Evolutionary conservation across 1,140 invertebrate species (phyloP).

Genomic region (Gryon sp.): DNA sequence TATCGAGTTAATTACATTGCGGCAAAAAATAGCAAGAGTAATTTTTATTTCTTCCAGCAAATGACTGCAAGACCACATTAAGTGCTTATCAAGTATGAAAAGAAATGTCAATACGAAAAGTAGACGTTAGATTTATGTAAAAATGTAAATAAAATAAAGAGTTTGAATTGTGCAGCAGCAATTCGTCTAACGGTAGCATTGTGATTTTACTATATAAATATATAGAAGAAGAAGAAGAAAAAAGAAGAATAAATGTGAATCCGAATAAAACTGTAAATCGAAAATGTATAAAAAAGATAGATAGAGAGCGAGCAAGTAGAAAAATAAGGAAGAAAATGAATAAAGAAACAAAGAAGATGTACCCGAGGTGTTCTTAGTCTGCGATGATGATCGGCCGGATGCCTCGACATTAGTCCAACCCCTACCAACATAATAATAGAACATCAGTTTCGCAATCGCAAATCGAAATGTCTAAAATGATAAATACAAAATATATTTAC

Average conservation of each 20-base stretch:
- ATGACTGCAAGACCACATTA: slow-evolving; percentile 32
- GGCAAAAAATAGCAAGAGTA: too few relatives aligned
- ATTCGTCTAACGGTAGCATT: slow-evolving; percentile 34
- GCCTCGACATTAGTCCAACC: slow-evolving; percentile 75
- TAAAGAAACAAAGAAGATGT: slow-evolving; percentile 73
- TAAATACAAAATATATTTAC: too few relatives aligned
- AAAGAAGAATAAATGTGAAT: slow-evolving; percentile 36
- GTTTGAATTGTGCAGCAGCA: slow-evolving; percentile 46
- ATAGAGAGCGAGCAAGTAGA: slow-evolving; percentile 47
- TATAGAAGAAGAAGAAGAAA: slow-evolving; percentile 22
- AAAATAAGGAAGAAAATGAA: slow-evolving; percentile 54
- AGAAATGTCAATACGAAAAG: slow-evolving; percentile 3
- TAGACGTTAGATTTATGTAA: slow-evolving; percentile 27
- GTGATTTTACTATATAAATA: slow-evolving; percentile 39
- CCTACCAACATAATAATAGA: slow-evolving; percentile 78
- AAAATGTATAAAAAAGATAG: slow-evolving; percentile 49
- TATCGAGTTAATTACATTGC: neutral
- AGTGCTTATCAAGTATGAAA: slow-evolving; percentile 46
- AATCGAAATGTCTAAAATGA: too few relatives aligned
- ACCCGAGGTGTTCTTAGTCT: slow-evolving; percentile 77
- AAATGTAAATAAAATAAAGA: slow-evolving; percentile 33
- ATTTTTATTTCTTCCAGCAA: slow-evolving; percentile 29
- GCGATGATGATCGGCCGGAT: slow-evolving; percentile 75
- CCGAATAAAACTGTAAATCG: slow-evolving; percentile 34
- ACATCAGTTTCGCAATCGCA: slow-evolving; percentile 66